Conservation (phyloP, 2,797 vertebrate species). For the Sebastes diaconus region DNA sequence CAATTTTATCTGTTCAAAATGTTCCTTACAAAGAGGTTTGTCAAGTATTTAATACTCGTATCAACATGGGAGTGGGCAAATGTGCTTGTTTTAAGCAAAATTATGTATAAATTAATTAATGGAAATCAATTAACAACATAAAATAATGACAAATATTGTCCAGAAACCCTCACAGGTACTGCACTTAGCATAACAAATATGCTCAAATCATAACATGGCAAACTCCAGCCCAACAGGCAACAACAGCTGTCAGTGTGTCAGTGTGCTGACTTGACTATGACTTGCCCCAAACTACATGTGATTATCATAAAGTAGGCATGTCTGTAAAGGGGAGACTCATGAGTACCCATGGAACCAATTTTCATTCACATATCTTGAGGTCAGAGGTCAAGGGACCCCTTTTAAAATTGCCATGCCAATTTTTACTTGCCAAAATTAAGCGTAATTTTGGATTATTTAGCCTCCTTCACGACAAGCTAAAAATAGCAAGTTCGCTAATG, state of each 20-base stretch:
- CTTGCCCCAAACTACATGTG: accelerated
- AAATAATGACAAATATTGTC: not conserved
- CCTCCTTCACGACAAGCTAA: no score
- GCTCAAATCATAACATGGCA: no score
- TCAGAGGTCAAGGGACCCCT: not conserved
- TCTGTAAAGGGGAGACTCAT: accelerated
- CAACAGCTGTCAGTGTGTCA: no score
- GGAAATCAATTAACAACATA: not conserved
- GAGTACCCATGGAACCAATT: not conserved
- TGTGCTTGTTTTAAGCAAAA: not conserved
- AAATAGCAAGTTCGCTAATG: no score
- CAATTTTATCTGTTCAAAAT: no score
- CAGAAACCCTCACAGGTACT: no score
- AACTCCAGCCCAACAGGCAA: no score
- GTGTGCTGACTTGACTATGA: no score
- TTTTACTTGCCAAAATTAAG: no score
- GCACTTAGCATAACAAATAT: no score
- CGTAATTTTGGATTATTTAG: no score
- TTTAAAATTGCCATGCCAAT: accelerated
- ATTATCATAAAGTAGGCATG: not conserved
- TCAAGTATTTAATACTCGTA: not conserved
- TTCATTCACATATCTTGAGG: not conserved
- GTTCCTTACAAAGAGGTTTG: not conserved
- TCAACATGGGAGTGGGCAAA: not conserved
- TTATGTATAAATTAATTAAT: not conserved